phyloP scores from a whole-genome alignment of 2,797 vertebrate species.

The Poeciliopsis gracilis region DNA sequence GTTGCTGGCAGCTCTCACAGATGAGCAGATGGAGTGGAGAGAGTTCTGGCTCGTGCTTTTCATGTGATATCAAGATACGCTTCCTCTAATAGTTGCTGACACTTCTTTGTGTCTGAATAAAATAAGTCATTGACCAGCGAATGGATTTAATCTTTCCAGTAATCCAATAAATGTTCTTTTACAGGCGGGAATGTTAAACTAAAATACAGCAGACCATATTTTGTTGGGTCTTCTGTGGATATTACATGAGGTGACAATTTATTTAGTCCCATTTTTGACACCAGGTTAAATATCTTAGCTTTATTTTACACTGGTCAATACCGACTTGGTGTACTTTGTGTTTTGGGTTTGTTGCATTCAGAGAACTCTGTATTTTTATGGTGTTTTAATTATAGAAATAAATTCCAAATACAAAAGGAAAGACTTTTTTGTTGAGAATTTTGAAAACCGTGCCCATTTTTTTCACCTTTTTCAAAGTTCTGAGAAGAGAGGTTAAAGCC shows the following conservation, averaged over 20 bases:
- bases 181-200: neutral
- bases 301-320: neutral
- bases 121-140: constrained; percentile 20
- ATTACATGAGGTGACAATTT: neutral
- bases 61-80: constrained; percentile 46
- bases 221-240: neutral
- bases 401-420: neutral
- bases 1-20: constrained; percentile 55
- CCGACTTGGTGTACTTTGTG: neutral
- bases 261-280: neutral
- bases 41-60: constrained; percentile 56
- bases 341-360: neutral
- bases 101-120: constrained; percentile 49
- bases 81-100: constrained; percentile 38
- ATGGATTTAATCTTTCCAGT: neutral
- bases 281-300: neutral
- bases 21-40: constrained; percentile 68
- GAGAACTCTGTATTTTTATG: neutral
- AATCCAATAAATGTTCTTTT: neutral
- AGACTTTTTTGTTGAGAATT: too few species aligned
- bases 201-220: neutral
- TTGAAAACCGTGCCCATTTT: too few species aligned
- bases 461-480: too few species aligned
- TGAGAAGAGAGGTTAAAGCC: neutral
- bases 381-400: neutral